These are phyloP conservation scores for Carapus acus DNA, from an alignment of 2,797 vertebrate genomes.

Conservation along the genomic window DNA sequence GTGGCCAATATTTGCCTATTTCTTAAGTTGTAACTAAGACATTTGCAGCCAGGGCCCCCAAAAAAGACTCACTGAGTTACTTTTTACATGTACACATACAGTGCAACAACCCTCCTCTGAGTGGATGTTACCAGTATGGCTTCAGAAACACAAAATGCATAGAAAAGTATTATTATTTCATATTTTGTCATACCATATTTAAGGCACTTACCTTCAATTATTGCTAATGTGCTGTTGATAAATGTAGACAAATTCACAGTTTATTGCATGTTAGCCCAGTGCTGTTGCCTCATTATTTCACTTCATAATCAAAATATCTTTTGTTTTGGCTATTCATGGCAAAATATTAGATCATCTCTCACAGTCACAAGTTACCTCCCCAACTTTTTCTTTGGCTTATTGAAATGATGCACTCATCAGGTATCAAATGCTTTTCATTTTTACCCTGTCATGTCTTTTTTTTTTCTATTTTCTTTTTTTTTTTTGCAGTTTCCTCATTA, in stretches of 20 bases:
- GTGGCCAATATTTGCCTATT: not conserved
- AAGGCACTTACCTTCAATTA: constrained; percentile 50
- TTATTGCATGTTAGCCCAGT: constrained; percentile 25
- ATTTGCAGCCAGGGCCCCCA: not conserved
- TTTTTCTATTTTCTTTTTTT: constrained; percentile 22
- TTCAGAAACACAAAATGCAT: not conserved
- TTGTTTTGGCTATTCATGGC: too few species aligned
- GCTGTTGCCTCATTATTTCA: too few species aligned
- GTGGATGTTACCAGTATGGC: constrained; percentile 5
- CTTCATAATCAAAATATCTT: too few species aligned
- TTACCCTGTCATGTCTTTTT: constrained; percentile 56
- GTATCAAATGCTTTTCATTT: constrained; percentile 45
- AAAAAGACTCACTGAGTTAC: not conserved
- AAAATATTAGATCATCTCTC: too few species aligned
- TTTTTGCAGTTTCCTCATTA: constrained; percentile 48
- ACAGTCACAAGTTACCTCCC: too few species aligned
- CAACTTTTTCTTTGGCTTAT: not conserved
- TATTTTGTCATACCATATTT: constrained; percentile 9
- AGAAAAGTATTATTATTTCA: not conserved
- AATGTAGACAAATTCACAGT: constrained; percentile 43
- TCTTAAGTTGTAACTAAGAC: not conserved
- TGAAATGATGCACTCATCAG: constrained; percentile 52
- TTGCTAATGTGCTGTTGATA: constrained; percentile 16
- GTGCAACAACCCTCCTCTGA: constrained; percentile 36
- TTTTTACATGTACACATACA: constrained; percentile 2